Conservation (phyloP, 1,140 invertebrate genomes). For the Gonioctena quinquepunctata region DNA sequence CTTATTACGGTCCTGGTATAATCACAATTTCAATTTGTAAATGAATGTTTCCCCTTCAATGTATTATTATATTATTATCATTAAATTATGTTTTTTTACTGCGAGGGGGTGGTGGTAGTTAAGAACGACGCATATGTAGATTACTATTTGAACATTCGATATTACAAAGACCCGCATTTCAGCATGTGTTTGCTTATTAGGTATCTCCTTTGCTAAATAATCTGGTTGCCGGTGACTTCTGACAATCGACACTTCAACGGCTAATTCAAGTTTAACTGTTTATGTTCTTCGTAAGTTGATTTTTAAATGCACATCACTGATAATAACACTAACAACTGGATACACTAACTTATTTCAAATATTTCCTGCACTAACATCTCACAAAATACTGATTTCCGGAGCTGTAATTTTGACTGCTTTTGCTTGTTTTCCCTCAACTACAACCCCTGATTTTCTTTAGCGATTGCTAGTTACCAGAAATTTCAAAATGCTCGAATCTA, state of each 20-base stretch:
- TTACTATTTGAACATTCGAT: neutral
- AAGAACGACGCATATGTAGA: neutral
- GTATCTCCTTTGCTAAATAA: slow-evolving; percentile 42
- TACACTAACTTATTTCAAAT: neutral
- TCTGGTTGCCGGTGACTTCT: slow-evolving; percentile 38
- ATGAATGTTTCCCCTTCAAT: too few relatives aligned
- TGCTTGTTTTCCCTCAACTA: too few relatives aligned
- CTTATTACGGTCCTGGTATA: too few relatives aligned
- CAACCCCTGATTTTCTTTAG: too few relatives aligned
- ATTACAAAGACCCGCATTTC: neutral
- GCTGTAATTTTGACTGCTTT: too few relatives aligned
- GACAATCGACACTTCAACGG: slow-evolving; percentile 29
- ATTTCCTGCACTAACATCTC: neutral
- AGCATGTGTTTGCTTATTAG: slow-evolving; percentile 27
- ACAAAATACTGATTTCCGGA: neutral
- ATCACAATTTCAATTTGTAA: too few relatives aligned
- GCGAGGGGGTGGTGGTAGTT: neutral
- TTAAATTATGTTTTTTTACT: too few relatives aligned
- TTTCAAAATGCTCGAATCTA: too few relatives aligned
- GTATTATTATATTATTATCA: too few relatives aligned
- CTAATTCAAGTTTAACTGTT: slow-evolving; percentile 28
- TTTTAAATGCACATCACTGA: slow-evolving; percentile 28
- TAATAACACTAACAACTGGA: slow-evolving; percentile 15
- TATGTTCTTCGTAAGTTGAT: slow-evolving; percentile 38
- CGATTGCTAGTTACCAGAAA: too few relatives aligned